phyloP scores from a whole-genome alignment of 2,888 invertebrate genomes.

The Antheraea assamensis region DNA sequence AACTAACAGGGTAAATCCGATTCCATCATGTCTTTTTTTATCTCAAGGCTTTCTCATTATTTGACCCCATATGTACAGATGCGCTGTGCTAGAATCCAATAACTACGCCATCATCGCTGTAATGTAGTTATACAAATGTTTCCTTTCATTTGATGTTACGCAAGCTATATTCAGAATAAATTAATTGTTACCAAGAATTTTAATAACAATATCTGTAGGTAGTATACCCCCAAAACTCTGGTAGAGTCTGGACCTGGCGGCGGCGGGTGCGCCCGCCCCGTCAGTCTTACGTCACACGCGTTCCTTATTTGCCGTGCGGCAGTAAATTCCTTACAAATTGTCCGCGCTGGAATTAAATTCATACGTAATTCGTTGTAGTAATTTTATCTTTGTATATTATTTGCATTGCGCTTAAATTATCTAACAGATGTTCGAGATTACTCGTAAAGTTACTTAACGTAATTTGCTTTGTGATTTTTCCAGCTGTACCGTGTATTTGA shows the following conservation, averaged over 20 bases:
- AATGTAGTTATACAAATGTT: neutral
- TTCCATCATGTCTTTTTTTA: neutral
- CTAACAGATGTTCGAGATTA: neutral
- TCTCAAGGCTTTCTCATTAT: too few species aligned
- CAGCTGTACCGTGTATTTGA: neutral
- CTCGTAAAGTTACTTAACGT: neutral
- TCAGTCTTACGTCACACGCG: constrained; percentile 23
- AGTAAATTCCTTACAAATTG: constrained; percentile 26
- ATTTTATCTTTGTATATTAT: constrained; percentile 17
- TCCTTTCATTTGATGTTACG: neutral
- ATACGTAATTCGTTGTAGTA: constrained; percentile 18
- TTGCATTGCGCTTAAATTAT: neutral
- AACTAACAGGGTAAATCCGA: too few species aligned
- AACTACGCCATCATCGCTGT: neutral
- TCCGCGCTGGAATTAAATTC: constrained; percentile 19
- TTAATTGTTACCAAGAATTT: neutral
- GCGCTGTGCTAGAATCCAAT: too few species aligned
- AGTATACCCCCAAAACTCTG: neutral
- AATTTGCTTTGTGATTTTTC: neutral
- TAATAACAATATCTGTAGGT: neutral
- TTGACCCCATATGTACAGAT: neutral
- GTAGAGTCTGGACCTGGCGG: neutral
- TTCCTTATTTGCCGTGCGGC: constrained; percentile 24
- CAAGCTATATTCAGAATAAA: neutral
- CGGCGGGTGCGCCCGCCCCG: constrained; percentile 12